Evolutionary conservation across 2,113 vertebrate species (phyloP).

Genomic region (Tylochromis polylepis): DNA sequence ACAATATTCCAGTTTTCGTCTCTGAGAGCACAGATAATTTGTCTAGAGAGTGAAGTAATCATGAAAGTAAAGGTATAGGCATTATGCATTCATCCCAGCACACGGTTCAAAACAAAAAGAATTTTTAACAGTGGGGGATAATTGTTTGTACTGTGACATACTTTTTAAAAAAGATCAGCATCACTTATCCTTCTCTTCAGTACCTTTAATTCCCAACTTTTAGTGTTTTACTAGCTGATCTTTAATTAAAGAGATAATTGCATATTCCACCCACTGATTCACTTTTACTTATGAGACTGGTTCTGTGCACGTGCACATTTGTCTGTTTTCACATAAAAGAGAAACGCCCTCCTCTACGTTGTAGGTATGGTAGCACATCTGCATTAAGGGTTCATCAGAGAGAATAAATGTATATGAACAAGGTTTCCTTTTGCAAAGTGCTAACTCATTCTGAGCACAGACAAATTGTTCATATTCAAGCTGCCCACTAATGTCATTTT

Average conservation of each 20-base stretch:
- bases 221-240: neutral
- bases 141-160: neutral
- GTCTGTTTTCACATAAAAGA: neutral
- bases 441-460: slow-evolving; percentile 38
- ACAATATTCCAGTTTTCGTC: neutral
- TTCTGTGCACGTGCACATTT: neutral
- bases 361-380: neutral
- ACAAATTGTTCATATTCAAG: slow-evolving; percentile 53
- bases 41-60: neutral
- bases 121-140: neutral
- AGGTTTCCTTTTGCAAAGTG: slow-evolving; percentile 17
- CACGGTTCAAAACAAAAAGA: neutral
- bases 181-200: neutral
- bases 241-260: neutral
- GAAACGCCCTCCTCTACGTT: neutral
- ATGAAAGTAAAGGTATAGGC: neutral
- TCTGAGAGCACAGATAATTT: neutral
- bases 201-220: neutral
- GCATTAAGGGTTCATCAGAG: slow-evolving; percentile 38
- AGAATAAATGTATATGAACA: slow-evolving; percentile 50
- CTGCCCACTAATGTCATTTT: slow-evolving; percentile 40
- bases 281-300: neutral
- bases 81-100: neutral
- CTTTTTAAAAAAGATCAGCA: neutral
- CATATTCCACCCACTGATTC: neutral